Evolutionary conservation across 2,113 vertebrate genomes (phyloP).

Genomic region (western clawed frog (Xenopus tropicalis)): DNA sequence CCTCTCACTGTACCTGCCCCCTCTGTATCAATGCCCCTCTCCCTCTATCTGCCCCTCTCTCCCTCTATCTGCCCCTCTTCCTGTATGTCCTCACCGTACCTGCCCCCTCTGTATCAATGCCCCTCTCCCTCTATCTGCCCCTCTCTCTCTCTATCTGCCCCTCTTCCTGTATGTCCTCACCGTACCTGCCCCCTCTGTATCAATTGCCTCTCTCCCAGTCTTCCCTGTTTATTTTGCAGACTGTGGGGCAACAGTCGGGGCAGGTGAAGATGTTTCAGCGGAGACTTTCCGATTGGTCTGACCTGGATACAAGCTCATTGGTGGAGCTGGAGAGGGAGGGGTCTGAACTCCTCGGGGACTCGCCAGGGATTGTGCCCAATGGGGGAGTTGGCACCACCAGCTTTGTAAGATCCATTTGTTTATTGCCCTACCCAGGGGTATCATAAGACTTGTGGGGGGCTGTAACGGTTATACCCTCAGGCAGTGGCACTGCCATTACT

Average conservation of each 20-base stretch:
- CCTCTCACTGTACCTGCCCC: not conserved
- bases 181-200: too few relatives aligned
- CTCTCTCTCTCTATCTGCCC: not conserved
- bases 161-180: not conserved
- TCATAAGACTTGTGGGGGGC: too few relatives aligned
- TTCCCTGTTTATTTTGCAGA: not conserved
- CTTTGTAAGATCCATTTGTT: constrained; percentile 64
- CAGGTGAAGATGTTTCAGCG: constrained; percentile 60
- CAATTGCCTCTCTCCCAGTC: not conserved
- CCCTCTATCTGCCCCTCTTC: not conserved
- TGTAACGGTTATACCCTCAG: too few relatives aligned
- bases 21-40: not conserved
- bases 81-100: not conserved
- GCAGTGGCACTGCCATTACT: too few relatives aligned
- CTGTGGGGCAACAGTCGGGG: too few relatives aligned
- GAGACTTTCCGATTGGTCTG: constrained; percentile 51
- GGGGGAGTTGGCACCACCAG: constrained; percentile 59
- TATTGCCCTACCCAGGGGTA: too few relatives aligned
- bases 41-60: not conserved
- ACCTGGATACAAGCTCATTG: constrained; percentile 60
- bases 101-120: too few relatives aligned
- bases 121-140: not conserved
- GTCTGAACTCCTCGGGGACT: constrained; percentile 48
- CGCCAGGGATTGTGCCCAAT: constrained; percentile 62
- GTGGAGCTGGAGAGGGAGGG: constrained; percentile 58